Conservation (phyloP, 2,797 vertebrate species). For the Bovichtus diacanthus region DNA sequence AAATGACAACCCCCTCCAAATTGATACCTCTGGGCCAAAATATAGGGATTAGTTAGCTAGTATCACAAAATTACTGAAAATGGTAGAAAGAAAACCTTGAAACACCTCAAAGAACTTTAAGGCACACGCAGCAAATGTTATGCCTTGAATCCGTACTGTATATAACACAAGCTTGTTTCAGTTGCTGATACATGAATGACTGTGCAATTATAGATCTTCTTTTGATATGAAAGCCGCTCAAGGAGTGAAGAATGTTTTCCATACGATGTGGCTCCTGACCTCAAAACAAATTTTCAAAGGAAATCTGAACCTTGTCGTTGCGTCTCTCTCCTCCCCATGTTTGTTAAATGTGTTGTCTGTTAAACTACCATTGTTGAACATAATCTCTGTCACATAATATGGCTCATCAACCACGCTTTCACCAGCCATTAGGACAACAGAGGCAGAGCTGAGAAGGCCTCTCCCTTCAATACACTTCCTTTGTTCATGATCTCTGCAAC, state of each 20-base stretch:
- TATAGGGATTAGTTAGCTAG: background rate
- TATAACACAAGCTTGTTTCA: background rate
- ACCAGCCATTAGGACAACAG: constrained; percentile 66
- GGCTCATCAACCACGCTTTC: constrained; percentile 65
- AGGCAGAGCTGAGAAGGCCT: constrained; percentile 45
- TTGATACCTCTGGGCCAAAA: background rate
- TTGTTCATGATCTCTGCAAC: constrained; percentile 69
- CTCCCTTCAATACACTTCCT: constrained; percentile 52
- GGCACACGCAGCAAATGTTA: background rate
- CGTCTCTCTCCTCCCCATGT: constrained; percentile 4
- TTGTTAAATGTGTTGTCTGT: constrained; percentile 46
- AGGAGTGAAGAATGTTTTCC: constrained; percentile 16
- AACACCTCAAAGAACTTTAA: background rate
- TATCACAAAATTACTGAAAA: constrained; percentile 8
- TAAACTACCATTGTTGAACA: constrained; percentile 48
- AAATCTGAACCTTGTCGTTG: constrained; percentile 7
- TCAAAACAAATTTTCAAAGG: constrained; percentile 32
- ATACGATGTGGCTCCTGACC: constrained; percentile 4
- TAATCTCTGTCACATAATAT: constrained; percentile 42
- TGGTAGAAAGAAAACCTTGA: background rate
- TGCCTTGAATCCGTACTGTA: too few relatives aligned
- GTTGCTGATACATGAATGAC: background rate
- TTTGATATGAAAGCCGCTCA: constrained; percentile 2
- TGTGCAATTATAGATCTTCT: background rate
- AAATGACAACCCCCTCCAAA: background rate